Evolutionary conservation across 2,797 vertebrate genomes (phyloP).

Genomic region (Gymnothorax javanicus): DNA sequence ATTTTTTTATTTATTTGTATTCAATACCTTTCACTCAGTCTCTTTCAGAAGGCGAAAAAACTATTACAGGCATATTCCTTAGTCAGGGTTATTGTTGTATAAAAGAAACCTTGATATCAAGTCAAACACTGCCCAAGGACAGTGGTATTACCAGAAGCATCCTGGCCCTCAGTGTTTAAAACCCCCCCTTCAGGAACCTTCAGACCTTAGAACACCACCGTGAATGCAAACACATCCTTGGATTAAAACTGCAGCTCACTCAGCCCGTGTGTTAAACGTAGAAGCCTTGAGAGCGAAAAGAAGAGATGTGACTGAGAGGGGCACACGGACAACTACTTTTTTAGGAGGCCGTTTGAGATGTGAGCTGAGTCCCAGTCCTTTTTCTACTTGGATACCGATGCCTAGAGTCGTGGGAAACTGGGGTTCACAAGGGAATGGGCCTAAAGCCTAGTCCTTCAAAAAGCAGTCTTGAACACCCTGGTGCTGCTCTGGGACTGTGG

Average conservation of each 20-base stretch:
- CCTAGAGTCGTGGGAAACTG: conserved; percentile 27
- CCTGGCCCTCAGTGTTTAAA: neutral
- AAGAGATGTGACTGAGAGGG: neutral
- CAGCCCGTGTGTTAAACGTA: neutral
- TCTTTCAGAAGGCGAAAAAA: conserved; percentile 6
- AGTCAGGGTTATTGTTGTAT: conserved; percentile 23
- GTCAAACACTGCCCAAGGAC: conserved; percentile 30
- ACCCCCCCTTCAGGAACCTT: conserved; percentile 12
- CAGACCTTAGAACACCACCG: neutral
- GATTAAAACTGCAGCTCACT: neutral
- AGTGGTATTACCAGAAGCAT: neutral
- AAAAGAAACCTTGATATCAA: conserved; percentile 29
- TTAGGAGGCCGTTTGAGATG: neutral
- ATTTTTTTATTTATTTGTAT: conserved; percentile 28
- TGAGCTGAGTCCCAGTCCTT: neutral
- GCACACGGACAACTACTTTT: neutral
- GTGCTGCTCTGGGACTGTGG: neutral
- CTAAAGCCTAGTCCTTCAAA: neutral
- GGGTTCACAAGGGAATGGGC: neutral
- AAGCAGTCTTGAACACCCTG: neutral
- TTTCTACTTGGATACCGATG: conserved; percentile 15
- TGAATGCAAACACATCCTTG: neutral
- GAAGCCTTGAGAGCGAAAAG: conserved; percentile 9
- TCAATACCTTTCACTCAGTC: conserved; percentile 23
- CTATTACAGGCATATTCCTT: conserved; percentile 13